Evolutionary conservation across 2,888 invertebrate genomes (phyloP).

Genomic region (Drosophila pseudotakahashii): DNA sequence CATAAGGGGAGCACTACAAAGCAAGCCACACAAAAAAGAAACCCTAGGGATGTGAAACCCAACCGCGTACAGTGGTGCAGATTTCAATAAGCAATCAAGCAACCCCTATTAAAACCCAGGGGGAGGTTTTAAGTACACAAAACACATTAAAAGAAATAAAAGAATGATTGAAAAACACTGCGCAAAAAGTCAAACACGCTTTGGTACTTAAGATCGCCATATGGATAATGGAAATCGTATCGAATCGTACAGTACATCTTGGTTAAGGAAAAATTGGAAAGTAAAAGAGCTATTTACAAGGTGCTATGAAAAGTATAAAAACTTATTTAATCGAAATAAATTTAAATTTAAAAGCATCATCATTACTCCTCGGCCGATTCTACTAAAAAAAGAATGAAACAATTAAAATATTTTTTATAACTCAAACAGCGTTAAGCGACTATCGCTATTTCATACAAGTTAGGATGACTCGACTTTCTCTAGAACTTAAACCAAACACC

Average conservation of each 20-base stretch:
- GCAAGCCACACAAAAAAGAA: constrained; percentile 9
- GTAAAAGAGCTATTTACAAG: too few species aligned
- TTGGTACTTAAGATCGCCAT: constrained; percentile 33
- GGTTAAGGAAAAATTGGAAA: too few species aligned
- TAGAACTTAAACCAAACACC: too few species aligned
- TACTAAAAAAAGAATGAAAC: too few species aligned
- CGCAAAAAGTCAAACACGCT: constrained; percentile 45
- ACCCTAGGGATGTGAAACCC: constrained; percentile 42
- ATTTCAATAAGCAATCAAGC: constrained; percentile 44
- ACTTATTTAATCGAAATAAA: too few species aligned
- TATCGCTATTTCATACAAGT: too few species aligned
- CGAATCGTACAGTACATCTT: constrained; percentile 2
- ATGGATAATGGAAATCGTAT: constrained; percentile 1
- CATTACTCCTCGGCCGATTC: too few species aligned
- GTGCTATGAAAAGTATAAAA: too few species aligned
- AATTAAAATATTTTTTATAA: too few species aligned
- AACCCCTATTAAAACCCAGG: constrained; percentile 46
- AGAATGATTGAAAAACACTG: constrained; percentile 18
- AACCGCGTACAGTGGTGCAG: constrained; percentile 27
- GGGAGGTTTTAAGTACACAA: constrained; percentile 36
- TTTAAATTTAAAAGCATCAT: too few species aligned
- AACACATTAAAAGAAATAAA: constrained; percentile 17
- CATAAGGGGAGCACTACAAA: constrained; percentile 6
- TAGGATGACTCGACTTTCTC: too few species aligned
- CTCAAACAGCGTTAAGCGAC: too few species aligned